Conservation (phyloP, 2,797 vertebrate genomes). For the Staurois parvus region DNA sequence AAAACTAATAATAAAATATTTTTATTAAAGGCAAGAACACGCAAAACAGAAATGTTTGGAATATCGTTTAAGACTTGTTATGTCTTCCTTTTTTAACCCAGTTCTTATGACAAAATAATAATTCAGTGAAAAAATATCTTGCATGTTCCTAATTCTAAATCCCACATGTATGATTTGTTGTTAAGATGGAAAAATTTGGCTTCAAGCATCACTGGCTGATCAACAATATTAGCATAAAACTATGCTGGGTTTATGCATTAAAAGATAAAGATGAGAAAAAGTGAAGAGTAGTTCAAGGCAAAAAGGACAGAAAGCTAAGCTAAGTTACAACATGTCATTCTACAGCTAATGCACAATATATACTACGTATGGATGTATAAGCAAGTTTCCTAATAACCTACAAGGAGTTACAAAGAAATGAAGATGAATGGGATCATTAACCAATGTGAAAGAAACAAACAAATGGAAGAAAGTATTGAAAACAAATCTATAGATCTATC, state of each 20-base stretch:
- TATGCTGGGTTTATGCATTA: background rate
- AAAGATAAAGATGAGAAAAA: background rate
- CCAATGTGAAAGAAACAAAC: background rate
- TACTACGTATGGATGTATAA: background rate
- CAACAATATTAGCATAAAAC: background rate
- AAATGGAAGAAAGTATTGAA: background rate
- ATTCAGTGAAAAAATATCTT: background rate
- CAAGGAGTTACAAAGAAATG: background rate
- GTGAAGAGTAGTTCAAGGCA: background rate
- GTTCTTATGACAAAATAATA: background rate
- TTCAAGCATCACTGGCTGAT: background rate
- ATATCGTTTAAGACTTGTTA: no score
- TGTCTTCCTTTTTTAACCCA: no score
- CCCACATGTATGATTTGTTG: background rate
- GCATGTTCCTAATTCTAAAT: background rate
- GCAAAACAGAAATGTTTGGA: no score
- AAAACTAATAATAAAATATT: no score
- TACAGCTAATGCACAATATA: constrained; percentile 2
- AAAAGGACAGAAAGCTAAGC: background rate
- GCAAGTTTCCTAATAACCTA: background rate
- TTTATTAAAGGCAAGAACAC: no score
- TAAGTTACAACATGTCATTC: background rate
- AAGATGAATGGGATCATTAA: background rate
- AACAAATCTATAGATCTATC: no score
- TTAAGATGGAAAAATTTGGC: background rate